Evolutionary conservation across 2,113 vertebrate genomes (phyloP).

Genomic region (Microtus ochrogaster): DNA sequence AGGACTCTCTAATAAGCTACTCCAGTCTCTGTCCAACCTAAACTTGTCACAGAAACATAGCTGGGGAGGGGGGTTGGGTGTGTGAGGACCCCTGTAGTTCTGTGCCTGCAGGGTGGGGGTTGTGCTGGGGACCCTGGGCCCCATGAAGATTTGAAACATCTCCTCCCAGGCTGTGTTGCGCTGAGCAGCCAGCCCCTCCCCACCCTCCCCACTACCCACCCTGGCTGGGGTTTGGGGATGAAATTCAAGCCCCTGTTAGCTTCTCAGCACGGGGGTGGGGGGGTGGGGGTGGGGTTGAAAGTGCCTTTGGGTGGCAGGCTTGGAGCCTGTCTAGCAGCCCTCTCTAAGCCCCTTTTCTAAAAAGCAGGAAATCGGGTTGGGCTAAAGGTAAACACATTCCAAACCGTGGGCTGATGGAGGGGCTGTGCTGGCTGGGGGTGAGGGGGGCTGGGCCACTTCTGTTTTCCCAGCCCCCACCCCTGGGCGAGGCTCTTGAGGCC

Average conservation of each 20-base stretch:
- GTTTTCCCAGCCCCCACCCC: not conserved
- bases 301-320: conserved; percentile 59
- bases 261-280: not conserved
- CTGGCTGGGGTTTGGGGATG: conserved; percentile 9
- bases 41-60: rapidly evolving
- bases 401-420: conserved; percentile 7
- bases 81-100: not conserved
- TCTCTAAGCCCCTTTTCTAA: conserved; percentile 61
- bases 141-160: not conserved
- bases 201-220: not conserved
- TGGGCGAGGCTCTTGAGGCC: not conserved
- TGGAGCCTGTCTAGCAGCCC: conserved; percentile 5
- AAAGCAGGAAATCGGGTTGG: conserved; percentile 69
- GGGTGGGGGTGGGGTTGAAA: not conserved
- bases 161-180: not conserved
- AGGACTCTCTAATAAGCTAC: not conserved
- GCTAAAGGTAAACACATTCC: conserved; percentile 76
- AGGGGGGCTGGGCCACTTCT: not conserved
- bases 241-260: conserved; percentile 65
- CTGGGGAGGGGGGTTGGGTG: not conserved
- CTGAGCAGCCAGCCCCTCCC: not conserved
- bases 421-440: not conserved
- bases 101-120: not conserved
- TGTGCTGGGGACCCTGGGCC: not conserved
- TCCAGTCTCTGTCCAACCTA: not conserved